Evolutionary conservation across 2,888 invertebrate species (phyloP).

Genomic region (Thereva nobilitata): DNA sequence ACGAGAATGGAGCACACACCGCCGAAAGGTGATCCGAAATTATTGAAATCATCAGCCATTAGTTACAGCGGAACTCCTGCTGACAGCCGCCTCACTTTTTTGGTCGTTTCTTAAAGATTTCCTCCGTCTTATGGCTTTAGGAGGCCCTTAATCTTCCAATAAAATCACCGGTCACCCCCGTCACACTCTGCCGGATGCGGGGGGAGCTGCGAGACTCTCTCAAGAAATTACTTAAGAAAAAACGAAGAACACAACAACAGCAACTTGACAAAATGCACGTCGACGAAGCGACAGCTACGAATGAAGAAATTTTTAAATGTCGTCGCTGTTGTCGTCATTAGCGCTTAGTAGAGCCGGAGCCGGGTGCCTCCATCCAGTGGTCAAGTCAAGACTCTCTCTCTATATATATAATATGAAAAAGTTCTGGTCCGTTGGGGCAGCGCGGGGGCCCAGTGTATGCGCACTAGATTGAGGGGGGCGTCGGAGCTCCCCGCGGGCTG

Average conservation of each 20-base stretch:
- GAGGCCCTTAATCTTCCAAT: constrained; percentile 31
- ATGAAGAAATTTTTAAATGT: constrained; percentile 32
- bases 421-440: neutral
- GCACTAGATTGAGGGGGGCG: neutral
- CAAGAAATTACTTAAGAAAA: neutral
- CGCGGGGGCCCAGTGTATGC: neutral
- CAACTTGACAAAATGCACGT: neutral
- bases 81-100: constrained; percentile 30
- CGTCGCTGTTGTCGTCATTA: constrained; percentile 29
- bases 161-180: constrained; percentile 15
- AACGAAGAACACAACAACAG: neutral
- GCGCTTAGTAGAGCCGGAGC: neutral
- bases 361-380: constrained; percentile 1
- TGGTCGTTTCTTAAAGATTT: constrained; percentile 1
- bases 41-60: constrained; percentile 32
- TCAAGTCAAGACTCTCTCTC: neutral
- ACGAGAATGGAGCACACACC: neutral
- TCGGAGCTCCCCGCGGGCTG: neutral
- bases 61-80: constrained; percentile 24
- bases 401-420: neutral
- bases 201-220: neutral
- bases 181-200: too few relatives aligned
- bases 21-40: constrained; percentile 22
- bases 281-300: constrained; percentile 8
- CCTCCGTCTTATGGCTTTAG: constrained; percentile 11